Base-by-base conservation (phyloP, 2,113 vertebrate species). In the Pipa parva region DNA sequence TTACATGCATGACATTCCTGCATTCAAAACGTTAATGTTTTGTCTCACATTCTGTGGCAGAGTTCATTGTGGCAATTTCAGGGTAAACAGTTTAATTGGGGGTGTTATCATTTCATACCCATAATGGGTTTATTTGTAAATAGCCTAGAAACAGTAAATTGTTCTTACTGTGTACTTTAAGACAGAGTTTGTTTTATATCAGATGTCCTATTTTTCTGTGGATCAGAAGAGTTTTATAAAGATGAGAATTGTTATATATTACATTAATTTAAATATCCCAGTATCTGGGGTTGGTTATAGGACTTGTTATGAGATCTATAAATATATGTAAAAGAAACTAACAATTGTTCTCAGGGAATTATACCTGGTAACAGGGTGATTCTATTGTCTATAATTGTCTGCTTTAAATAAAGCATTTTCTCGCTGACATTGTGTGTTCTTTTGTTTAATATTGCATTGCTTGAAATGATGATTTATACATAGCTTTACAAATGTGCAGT, bases 61-160 rank as follows among this genome's bases (percentile, higher is more conserved):
- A 22, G 3, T 49, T 24, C 22, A 49, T 9, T 24, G 17, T n/a
- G 60, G 75, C 75, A 75, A 62, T 50, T 0, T 0, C 25, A 42
- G 12, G 36, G 36, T 51, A 36, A 12, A 39, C 17, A 2, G 11
- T 8, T 52, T 69, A 51, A 26, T 26, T 27, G 5, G 25, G 31
- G n/a, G 26, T 27, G 31, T 37, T 24, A 11, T 26, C 7, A 46
- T 24, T 82, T 91, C n/a, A n/a, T 76, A 86, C 97, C 93, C 97
- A 99, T 84, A 96, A 83, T 99, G 97, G 95, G 97, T 82, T 73
- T 69, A 10, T 48, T 63, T 95, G 92, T 95, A 92, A 80, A 93
- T 91, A 84, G 80, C 91, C 85, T 77, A 75, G 79, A 11, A 76
- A 80, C 94, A 93, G 97, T 97, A n/a, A n/a, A n/a, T n/a, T n/a